These are phyloP conservation scores for Drosophila bifasciata DNA, from an alignment of 1,140 invertebrate species.

Conservation along the genomic window DNA sequence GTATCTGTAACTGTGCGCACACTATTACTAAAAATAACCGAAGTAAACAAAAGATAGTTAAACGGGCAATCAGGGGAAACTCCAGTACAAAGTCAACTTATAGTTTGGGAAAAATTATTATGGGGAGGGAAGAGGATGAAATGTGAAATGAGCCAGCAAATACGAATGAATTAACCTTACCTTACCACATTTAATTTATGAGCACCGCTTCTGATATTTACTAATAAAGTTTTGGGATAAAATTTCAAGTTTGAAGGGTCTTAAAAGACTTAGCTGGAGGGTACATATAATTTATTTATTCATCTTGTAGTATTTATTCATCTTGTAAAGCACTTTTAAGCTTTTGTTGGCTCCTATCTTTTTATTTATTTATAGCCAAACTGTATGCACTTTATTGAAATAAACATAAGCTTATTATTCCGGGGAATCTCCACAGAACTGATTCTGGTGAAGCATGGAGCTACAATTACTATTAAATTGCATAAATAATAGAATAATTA, in stretches of 20 bases:
- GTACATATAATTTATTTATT: no score
- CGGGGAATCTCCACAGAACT: no score
- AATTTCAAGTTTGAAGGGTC: constrained; percentile 28
- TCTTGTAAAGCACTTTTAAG: no score
- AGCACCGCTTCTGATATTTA: constrained; percentile 6
- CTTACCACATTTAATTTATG: constrained; percentile 51
- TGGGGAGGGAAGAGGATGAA: constrained; percentile 13
- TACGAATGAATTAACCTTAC: constrained; percentile 27
- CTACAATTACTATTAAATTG: no score
- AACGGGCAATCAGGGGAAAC: constrained; percentile 33
- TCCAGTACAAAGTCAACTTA: constrained; percentile 39
- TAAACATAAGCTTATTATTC: no score
- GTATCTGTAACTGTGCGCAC: constrained; percentile 11
- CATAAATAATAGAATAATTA: no score
- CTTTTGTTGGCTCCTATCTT: no score
- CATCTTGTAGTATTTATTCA: no score
- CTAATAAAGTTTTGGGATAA: constrained; percentile 22
- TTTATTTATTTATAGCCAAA: no score
- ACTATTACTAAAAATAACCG: constrained; percentile 55
- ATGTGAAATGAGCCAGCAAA: constrained; percentile 58
- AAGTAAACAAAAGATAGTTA: constrained; percentile 56
- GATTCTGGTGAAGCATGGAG: no score
- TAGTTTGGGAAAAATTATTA: constrained; percentile 36
- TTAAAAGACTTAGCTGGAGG: constrained; percentile 15
- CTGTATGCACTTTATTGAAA: no score